Conservation (phyloP, 2,888 invertebrate genomes). For the Penaeus monodon region DNA sequence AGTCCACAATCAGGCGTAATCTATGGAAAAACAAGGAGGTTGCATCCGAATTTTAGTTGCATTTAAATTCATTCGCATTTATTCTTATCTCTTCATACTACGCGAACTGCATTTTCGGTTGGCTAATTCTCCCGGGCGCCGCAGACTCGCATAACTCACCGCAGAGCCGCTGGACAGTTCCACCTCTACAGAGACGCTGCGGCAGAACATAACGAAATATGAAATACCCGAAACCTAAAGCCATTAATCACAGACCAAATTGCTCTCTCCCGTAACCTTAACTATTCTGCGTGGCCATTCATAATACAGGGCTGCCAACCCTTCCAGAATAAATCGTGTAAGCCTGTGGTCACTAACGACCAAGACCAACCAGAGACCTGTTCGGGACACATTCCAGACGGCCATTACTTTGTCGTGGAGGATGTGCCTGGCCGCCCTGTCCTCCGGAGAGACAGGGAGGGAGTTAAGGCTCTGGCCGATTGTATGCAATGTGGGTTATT, state of each 20-base stretch:
- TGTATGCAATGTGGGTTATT: too few species aligned
- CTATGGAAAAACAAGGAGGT: too few species aligned
- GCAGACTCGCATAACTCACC: neutral
- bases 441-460: too few species aligned
- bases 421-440: neutral
- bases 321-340: conserved; percentile 28
- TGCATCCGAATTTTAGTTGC: too few species aligned
- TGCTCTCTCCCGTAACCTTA: conserved; percentile 35
- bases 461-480: too few species aligned
- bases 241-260: conserved; percentile 42
- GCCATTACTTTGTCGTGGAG: neutral
- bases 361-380: neutral
- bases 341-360: neutral
- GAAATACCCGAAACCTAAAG: neutral
- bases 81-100: too few species aligned
- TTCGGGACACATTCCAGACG: neutral
- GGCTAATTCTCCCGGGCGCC: too few species aligned
- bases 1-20: too few species aligned
- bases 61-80: too few species aligned
- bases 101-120: too few species aligned
- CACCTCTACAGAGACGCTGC: neutral
- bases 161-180: neutral
- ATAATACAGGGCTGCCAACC: conserved; percentile 41
- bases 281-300: conserved; percentile 35
- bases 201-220: conserved; percentile 12